A percentile compares a stretch with the other conserved stretches of the same genome.
Conservation (phyloP, 2,888 invertebrate species). For the Chymomyza amoena region DNA sequence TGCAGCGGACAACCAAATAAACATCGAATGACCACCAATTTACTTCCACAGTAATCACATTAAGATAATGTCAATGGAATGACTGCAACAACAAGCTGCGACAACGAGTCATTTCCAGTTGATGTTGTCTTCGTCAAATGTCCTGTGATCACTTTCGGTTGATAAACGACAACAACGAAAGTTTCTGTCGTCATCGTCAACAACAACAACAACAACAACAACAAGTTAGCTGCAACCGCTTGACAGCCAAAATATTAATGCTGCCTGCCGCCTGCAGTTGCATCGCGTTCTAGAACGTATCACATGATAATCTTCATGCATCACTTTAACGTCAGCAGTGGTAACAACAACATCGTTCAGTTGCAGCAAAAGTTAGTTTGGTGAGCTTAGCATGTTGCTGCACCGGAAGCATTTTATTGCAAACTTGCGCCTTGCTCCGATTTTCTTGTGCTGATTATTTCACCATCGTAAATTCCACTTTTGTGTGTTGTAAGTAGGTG, state of each 20-base stretch:
- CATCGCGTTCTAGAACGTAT: conserved; percentile 65
- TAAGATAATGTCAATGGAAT: conserved; percentile 59
- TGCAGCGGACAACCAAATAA: conserved; percentile 25
- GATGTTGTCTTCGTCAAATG: conserved; percentile 60
- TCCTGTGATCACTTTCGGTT: conserved; percentile 58
- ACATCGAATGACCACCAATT: not conserved
- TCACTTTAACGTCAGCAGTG: conserved; percentile 63
- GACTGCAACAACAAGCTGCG: conserved; percentile 16
- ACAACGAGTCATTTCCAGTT: conserved; percentile 44
- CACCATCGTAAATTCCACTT: conserved; percentile 64
- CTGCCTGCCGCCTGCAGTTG: conserved; percentile 27
- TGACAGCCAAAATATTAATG: conserved; percentile 56
- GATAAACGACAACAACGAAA: conserved; percentile 65
- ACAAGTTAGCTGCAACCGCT: conserved; percentile 31
- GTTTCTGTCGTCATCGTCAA: conserved; percentile 26
- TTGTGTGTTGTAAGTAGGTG: conserved; percentile 43
- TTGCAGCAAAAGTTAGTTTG: conserved; percentile 25
- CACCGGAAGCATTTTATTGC: conserved; percentile 73
- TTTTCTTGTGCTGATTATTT: conserved; percentile 69
- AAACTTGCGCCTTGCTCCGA: conserved; percentile 48
- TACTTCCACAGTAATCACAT: conserved; percentile 51
- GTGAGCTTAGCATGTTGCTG: conserved; percentile 40
- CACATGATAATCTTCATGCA: conserved; percentile 74
- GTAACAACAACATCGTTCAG: conserved; percentile 23
- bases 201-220: conserved; percentile 21